Evolutionary conservation across 2,113 vertebrate genomes (phyloP), one percentile per base, ranked within the genome.

Genomic region (Catharus minimus): DNA sequence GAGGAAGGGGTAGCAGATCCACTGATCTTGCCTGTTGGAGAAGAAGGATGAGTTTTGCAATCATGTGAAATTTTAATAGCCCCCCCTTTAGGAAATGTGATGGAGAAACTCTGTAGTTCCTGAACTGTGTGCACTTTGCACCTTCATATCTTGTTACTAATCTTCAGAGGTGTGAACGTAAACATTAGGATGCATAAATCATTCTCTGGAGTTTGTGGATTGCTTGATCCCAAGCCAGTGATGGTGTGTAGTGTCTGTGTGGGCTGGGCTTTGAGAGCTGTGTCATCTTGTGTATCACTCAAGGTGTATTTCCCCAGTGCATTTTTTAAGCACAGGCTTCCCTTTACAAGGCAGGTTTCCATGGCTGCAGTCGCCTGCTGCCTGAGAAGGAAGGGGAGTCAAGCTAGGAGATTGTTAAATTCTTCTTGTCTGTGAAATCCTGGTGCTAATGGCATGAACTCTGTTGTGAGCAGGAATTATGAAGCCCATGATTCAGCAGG

Each of bases 401-500:
- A 55, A 15, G 19, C 32, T 91, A 69, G 43, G 52, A 32, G 19
- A n/a, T 50, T 52, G 50, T 65, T 74, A 75, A 69, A 69, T 76
- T 76, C 15, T 66, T 88, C 27, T 79, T 85, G 52, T 19, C 19
- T 76, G 1, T 52, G 71, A 53, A 28, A 55, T 69, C 53, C 15
- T 92, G 8, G 43, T 66, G 56, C 73, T 95, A 91, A 95, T 55
- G 41, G 22, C 61, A 9, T 57, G 50, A 92, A 90, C 77, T 94
- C 68, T 97, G 22, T 94, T 0, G 1, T 71, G 55, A 80, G 27
- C 93, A 98, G 99, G 99, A 95, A 97, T 99, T 93, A 98, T 99
- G 97, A 99, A 99, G 90, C 98, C 99, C n/a, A 90, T 98, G 92
- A 96, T 98, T 94, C 98, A 98, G 86, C 98, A 98, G 68, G 99